A percentile compares a stretch with the other conserved stretches of the same genome.
These are phyloP conservation scores for Zapornia atra DNA, from an alignment of 2,113 vertebrate genomes.

Conservation along the genomic window DNA sequence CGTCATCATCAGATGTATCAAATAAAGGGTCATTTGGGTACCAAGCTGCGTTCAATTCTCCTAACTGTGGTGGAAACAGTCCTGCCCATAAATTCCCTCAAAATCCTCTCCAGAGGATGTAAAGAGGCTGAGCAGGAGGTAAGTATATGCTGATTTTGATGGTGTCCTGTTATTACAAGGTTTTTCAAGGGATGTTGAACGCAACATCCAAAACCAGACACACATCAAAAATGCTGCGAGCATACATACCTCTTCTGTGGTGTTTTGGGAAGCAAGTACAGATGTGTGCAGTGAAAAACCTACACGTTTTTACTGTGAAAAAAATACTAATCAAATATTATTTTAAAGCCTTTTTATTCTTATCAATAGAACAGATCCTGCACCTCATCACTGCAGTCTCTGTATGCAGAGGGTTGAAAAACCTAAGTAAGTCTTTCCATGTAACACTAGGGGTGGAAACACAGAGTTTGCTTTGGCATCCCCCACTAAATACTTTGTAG, in stretches of 20 bases:
- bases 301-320: neutral
- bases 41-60: accelerated
- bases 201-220: neutral
- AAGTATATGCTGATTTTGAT: neutral
- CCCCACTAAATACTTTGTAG: neutral
- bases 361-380: neutral
- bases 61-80: neutral
- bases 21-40: neutral
- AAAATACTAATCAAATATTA: neutral
- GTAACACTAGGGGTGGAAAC: neutral
- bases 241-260: neutral
- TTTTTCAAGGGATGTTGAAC: neutral
- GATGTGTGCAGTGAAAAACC: neutral
- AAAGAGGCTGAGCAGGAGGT: neutral
- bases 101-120: neutral
- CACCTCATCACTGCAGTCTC: neutral
- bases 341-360: neutral
- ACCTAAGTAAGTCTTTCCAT: neutral
- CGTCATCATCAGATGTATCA: neutral
- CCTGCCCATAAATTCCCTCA: neutral
- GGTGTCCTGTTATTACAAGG: accelerated
- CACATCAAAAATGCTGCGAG: neutral
- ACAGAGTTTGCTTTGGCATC: neutral
- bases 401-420: neutral
- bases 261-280: neutral